phyloP scores from a whole-genome alignment of 2,888 invertebrate species.

The Plagodis pulveraria region DNA sequence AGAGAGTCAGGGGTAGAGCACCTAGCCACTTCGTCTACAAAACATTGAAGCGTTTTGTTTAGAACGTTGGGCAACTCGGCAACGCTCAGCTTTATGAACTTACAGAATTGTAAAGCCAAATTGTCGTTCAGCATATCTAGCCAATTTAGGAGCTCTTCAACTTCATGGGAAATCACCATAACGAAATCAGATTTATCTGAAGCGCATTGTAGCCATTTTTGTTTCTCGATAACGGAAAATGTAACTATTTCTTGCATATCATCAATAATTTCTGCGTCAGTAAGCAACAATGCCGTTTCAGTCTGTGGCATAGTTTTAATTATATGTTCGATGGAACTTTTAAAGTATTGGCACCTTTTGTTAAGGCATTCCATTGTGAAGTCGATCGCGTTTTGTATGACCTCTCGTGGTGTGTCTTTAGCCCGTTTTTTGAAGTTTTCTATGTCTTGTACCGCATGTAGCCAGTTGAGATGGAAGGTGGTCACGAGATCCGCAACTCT shows the following conservation, averaged over 20 bases:
- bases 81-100: conserved; percentile 38
- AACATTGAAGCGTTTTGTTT: conserved; percentile 38
- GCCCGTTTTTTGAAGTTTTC: conserved; percentile 44
- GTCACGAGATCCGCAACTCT: conserved; percentile 40
- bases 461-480: conserved; percentile 48
- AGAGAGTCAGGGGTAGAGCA: conserved; percentile 30
- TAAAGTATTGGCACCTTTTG: conserved; percentile 36
- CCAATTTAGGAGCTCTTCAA: conserved; percentile 55
- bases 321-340: conserved; percentile 32
- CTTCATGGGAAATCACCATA: conserved; percentile 43
- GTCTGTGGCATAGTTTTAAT: conserved; percentile 28
- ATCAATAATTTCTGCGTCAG: conserved; percentile 40
- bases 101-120: conserved; percentile 44
- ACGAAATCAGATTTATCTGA: conserved; percentile 49
- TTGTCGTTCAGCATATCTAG: conserved; percentile 48
- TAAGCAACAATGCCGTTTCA: conserved; percentile 37
- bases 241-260: conserved; percentile 45
- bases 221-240: conserved; percentile 45
- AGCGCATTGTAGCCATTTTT: conserved; percentile 36
- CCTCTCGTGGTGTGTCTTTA: conserved; percentile 45
- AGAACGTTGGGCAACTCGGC: conserved; percentile 40
- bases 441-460: conserved; percentile 49
- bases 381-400: conserved; percentile 43
- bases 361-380: conserved; percentile 43
- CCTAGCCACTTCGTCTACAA: conserved; percentile 43